Evolutionary conservation across 2,797 vertebrate species (phyloP), one percentile per base, ranked within the genome.

Genomic region (Pygocentrus nattereri): DNA sequence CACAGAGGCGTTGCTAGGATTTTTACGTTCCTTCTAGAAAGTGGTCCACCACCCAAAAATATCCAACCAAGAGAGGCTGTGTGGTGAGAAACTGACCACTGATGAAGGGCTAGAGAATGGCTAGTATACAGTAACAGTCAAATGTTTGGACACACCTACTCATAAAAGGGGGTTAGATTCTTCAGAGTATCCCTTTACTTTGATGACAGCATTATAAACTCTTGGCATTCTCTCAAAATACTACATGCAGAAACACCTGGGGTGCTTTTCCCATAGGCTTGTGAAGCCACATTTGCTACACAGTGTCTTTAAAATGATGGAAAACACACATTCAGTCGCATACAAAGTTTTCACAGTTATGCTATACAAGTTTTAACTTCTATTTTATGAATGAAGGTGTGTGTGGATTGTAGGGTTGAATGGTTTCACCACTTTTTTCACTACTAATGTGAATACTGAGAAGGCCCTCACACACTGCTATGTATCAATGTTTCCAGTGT

Each of bases 401-500:
- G 70, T 1, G 30, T 71, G 75, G 67, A 74, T 81, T 81, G 73
- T 68, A 71, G 47, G 58, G 50, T n/a, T 76, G 30, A 74, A 80
- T 52, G 71, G 61, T 59, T 58, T 49, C 31, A 80, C 80, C 82
- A 87, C 80, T n/a, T n/a, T 88, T 89, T 86, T 44, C 41, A 44
- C 41, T 2, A 80, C 87, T 77, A 88, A 88, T 89, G 83, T 86
- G 75, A 78, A 85, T 68, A 77, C 38, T 79, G 47, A 78, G 78
- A 81, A n/a, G 49, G 69, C 85, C 58, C 59, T 18, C 23, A 65
- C 25, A 59, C 69, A 81, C 79, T 73, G 76, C 49, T 74, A 75
- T 85, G 79, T 83, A 82, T 88, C 75, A 90, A 89, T 87, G 73
- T 65, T 77, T 69, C 84, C 80, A 85, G 79, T 91, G 88, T 91